phyloP scores from a whole-genome alignment of 2,113 vertebrate species.

The Orycteropus afer region DNA sequence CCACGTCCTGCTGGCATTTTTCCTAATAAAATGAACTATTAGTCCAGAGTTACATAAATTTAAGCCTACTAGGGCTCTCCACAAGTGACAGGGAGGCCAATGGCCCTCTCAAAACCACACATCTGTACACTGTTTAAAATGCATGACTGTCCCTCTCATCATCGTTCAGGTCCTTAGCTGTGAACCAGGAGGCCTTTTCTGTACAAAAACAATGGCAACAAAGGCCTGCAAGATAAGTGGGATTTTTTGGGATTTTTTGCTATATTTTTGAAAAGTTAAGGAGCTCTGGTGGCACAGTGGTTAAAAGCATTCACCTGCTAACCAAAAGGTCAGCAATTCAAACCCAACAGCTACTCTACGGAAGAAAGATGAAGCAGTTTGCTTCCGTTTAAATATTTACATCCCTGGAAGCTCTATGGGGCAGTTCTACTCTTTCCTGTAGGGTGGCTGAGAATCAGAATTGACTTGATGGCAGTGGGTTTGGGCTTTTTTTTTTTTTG shows the following conservation, averaged over 20 bases:
- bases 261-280: no score
- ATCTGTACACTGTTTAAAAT: slow-evolving; percentile 47
- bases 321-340: no score
- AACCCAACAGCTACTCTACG: no score
- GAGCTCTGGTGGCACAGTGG: no score
- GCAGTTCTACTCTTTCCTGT: no score
- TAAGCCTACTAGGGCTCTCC: slow-evolving; percentile 39
- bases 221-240: not conserved
- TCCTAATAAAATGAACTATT: slow-evolving; percentile 70
- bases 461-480: no score
- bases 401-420: no score
- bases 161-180: not conserved
- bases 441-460: no score
- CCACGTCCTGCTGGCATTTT: slow-evolving; percentile 47
- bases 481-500: not conserved
- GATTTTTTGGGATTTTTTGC: not conserved
- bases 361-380: no score
- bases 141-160: not conserved
- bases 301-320: no score
- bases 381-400: no score
- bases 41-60: slow-evolving; percentile 56
- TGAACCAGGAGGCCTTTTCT: not conserved
- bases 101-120: not conserved
- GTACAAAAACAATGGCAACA: not conserved
- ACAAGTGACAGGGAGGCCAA: slow-evolving; percentile 13